phyloP scores from a whole-genome alignment of 2,113 vertebrate species.

The Chaetodon auriga region DNA sequence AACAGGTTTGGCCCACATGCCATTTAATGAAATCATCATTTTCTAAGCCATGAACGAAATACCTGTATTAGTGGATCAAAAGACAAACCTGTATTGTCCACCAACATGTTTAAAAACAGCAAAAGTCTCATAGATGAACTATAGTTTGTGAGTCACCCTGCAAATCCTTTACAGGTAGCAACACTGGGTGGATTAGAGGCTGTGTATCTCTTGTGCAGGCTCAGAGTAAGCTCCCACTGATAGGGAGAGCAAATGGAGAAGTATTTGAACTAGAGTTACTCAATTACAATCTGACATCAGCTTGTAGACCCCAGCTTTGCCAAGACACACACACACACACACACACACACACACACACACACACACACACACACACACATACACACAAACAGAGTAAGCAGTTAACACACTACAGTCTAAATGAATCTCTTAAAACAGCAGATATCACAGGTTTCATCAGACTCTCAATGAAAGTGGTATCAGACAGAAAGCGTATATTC shows the following conservation, averaged over 20 bases:
- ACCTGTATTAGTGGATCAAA: not conserved
- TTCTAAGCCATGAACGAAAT: not conserved
- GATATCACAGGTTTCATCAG: slow-evolving; percentile 71
- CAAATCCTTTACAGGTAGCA: slow-evolving; percentile 34
- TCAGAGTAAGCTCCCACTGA: slow-evolving; percentile 58
- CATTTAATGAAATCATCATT: not conserved
- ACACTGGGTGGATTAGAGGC: slow-evolving; percentile 58
- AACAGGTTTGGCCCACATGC: not conserved
- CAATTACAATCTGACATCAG: slow-evolving; percentile 77
- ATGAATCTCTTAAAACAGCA: slow-evolving; percentile 62
- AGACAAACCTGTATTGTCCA: not conserved
- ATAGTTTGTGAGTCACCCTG: slow-evolving; percentile 16
- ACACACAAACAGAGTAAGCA: not conserved
- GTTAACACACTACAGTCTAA: slow-evolving; percentile 50
- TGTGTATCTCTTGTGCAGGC: slow-evolving; percentile 40
- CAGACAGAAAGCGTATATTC: slow-evolving; percentile 53
- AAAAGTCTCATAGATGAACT: slow-evolving; percentile 1
- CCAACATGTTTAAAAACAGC: not conserved
- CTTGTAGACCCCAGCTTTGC: slow-evolving; percentile 58
- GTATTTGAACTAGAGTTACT: slow-evolving; percentile 72
- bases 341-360: slow-evolving; percentile 18
- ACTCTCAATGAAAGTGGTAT: slow-evolving; percentile 63
- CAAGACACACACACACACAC: slow-evolving; percentile 31
- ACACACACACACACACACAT: slow-evolving; percentile 32
- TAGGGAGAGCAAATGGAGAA: slow-evolving; percentile 73